Base-by-base conservation (phyloP, 2,797 vertebrate genomes). In the Onychomys leucogaster region DNA sequence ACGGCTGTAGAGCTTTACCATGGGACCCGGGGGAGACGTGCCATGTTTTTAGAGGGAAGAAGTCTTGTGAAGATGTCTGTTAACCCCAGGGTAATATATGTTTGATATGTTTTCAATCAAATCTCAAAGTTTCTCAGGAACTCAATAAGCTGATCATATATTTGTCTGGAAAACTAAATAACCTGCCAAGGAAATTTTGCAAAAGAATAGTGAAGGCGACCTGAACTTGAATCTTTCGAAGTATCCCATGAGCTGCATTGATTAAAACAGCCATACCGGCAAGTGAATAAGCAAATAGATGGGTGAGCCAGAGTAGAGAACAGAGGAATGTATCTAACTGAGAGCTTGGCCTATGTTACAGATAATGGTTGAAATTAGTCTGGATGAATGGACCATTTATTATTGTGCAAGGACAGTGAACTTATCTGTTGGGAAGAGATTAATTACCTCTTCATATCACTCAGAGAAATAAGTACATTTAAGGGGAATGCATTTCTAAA, bases 91-190 rank as follows among this genome's bases (percentile, higher is more conserved):
- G 12, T 57, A 63, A 63, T 86, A 37, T 71, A 5, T 69, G 69
- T 69, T 89, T 89, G 67, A 5, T 91, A 14, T 71, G 52, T 81
- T 95, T 91, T 57, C 75, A 94, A 16, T 85, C 17, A 91, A 69
- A 96, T 85, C 57, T 59, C 25, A 23, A 71, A 78, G 41, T 80
- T 77, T 63, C 78, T 34, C 41, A 61, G 71, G n/a, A 82, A 94
- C 34, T 82, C 41, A 94, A 32, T 34, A 84, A 78, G 17, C 55
- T 55, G 73, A 73, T 91, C 14, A 32, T 94, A 0, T 37, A 81
- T 94, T 93, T 69, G 17, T 88, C 89, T 88, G 55, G 89, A 76
- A 94, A 57, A 89, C 82, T 41, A 92, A 91, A 78, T 78, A 82
- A 37, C 27, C 65, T 46, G 52, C 61, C 77, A 63, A 92, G 82